Percentiles rank a stretch among this genome's conserved stretches.
phyloP scores from a whole-genome alignment of 2,797 vertebrate species.

The Orestias chungarensis region DNA sequence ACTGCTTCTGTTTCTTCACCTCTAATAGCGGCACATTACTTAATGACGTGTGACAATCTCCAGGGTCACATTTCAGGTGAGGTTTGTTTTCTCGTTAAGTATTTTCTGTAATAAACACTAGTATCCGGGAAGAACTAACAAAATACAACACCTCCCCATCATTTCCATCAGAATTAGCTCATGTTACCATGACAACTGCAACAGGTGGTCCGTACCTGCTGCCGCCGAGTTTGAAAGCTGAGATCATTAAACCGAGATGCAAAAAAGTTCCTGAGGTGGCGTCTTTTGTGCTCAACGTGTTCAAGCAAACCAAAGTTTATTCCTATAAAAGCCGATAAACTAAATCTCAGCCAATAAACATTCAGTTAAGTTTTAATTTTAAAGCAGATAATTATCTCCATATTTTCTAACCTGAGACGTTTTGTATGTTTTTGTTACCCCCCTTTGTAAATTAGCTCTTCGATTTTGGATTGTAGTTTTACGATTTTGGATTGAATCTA shows the following conservation, averaged over 20 bases:
- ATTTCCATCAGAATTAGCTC: background rate
- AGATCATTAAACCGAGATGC: background rate
- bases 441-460: background rate
- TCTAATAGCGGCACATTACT: background rate
- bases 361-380: background rate
- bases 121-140: background rate
- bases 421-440: background rate
- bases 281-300: background rate
- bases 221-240: background rate
- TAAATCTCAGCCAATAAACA: background rate
- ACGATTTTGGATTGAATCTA: background rate
- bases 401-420: background rate
- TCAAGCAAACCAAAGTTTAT: background rate
- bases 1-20: background rate
- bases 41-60: background rate
- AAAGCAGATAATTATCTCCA: background rate
- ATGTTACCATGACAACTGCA: background rate
- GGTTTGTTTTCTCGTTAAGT: background rate
- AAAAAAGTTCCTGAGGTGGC: constrained; percentile 1
- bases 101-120: background rate
- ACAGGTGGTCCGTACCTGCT: background rate
- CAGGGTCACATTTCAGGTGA: background rate
- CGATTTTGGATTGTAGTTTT: background rate
- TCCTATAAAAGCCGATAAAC: background rate
- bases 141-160: background rate